These are phyloP conservation scores for Eupsittula cactorum DNA, from an alignment of 2,113 vertebrate species.

Conservation along the genomic window DNA sequence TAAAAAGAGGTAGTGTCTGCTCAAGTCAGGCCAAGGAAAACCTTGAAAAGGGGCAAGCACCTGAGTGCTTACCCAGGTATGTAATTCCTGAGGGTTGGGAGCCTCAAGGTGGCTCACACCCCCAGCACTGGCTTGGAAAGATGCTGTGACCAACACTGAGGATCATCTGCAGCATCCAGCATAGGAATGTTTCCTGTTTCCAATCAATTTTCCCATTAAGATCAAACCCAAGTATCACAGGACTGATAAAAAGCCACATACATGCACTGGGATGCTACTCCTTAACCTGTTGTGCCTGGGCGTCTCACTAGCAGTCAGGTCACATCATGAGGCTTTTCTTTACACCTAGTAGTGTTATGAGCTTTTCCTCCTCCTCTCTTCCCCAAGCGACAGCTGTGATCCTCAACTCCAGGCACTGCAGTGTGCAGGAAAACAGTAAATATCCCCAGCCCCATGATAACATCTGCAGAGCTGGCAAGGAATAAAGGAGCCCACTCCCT, in stretches of 20 bases:
- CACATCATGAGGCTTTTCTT: neutral
- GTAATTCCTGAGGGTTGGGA: neutral
- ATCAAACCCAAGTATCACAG: neutral
- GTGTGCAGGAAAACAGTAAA: conserved; percentile 8
- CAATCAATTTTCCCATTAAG: neutral
- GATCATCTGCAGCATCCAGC: neutral
- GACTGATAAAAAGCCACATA: neutral
- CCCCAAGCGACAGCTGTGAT: neutral
- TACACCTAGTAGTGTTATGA: neutral
- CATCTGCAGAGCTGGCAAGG: conserved; percentile 4
- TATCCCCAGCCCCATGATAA: neutral
- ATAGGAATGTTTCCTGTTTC: neutral
- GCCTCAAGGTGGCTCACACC: neutral
- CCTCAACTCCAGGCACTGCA: conserved; percentile 35
- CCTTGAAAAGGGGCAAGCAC: neutral
- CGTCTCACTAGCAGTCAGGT: neutral
- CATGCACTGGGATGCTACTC: neutral
- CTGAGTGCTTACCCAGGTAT: neutral
- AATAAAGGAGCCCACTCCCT: conserved; percentile 36
- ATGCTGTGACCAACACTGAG: neutral
- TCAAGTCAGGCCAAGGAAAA: neutral
- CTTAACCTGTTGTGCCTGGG: conserved; percentile 8
- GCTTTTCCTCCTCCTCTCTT: conserved; percentile 19
- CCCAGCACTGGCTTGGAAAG: neutral
- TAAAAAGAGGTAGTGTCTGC: neutral